Evolutionary conservation across 2,797 vertebrate genomes (phyloP), one percentile per base, ranked within the genome.

Genomic region (Eulemur rubriventer): DNA sequence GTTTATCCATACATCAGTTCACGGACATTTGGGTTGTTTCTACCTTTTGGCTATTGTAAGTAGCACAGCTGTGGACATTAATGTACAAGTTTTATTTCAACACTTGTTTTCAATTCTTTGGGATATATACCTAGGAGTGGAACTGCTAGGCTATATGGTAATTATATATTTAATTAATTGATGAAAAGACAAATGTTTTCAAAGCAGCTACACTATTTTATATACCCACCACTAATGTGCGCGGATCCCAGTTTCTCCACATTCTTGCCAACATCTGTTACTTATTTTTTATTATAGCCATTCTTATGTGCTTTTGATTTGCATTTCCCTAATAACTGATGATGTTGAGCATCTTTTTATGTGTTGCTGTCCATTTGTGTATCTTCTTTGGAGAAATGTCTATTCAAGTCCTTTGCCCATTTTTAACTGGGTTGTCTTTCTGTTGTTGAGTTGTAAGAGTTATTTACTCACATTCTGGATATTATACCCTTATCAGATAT

Each of bases 161-260:
- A 85, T 90, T 63, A 65, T 96, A 26, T 43, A 46, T 59, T 89
- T 88, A 96, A 82, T 35, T 88, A 79, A 43, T 48, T 92, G 38
- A 95, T 41, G 30, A 85, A 61, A 28, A 4, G n/a, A 73, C 63
- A 84, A 59, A 70, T 78, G 50, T 52, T 78, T 78, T 22, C 33
- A 78, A 78, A 55, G 20, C 50, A 50, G 75, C 75, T 78, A 35
- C 33, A 24, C 33, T 52, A 7, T 52, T 63, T 63, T 52, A 78
- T 55, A 78, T 35, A 24, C 1, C 38, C 30, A 46, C 24, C 28
- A 81, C 33, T 41, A 67, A 87, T 26, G 28, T 80, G 65, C 20
- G 17, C 85, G 20, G 73, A 79, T 72, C 72, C 63, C 17, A 72
- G 6, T 63, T 91, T 86, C 46, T 72, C 30, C 38, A 35, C 35